Percentiles rank a stretch among this genome's conserved stretches.
These are phyloP conservation scores for Cyprinus carpio DNA, from an alignment of 2,113 vertebrate genomes.

Conservation along the genomic window DNA sequence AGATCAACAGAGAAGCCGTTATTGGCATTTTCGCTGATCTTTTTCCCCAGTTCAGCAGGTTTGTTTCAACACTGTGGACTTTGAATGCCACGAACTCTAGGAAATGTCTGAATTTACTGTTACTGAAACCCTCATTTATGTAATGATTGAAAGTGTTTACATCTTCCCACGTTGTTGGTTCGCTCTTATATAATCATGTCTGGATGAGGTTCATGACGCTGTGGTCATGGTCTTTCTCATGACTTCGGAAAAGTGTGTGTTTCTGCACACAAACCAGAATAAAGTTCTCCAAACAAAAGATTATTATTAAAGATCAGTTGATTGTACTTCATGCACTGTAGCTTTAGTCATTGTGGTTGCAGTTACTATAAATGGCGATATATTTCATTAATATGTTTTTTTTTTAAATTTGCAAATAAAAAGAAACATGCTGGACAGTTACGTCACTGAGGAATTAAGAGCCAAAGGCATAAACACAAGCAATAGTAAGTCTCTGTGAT, in stretches of 20 bases:
- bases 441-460: conserved; percentile 70
- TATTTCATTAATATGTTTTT: not conserved
- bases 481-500: conserved; percentile 56
- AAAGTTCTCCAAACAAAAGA: not conserved
- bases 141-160: conserved; percentile 19
- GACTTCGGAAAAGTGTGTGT: not conserved
- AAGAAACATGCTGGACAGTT: conserved; percentile 73
- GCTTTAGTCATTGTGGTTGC: not conserved
- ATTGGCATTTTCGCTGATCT: conserved; percentile 67
- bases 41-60: conserved; percentile 70
- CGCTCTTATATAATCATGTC: conserved; percentile 30
- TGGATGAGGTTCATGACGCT: conserved; percentile 13
- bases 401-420: conserved; percentile 5
- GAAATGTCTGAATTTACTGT: not conserved
- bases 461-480: conserved; percentile 60
- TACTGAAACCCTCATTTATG: conserved; percentile 30
- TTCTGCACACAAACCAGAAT: not conserved
- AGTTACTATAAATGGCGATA: not conserved
- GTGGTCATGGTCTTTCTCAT: conserved; percentile 27
- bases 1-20: conserved; percentile 63
- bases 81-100: not conserved
- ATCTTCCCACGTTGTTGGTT: conserved; percentile 21
- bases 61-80: conserved; percentile 10
- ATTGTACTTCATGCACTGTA: not conserved
- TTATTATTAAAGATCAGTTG: not conserved